Percentiles rank a stretch among this genome's conserved stretches.
Conservation (phyloP, 2,888 invertebrate genomes). For the Tinea trinotella region DNA sequence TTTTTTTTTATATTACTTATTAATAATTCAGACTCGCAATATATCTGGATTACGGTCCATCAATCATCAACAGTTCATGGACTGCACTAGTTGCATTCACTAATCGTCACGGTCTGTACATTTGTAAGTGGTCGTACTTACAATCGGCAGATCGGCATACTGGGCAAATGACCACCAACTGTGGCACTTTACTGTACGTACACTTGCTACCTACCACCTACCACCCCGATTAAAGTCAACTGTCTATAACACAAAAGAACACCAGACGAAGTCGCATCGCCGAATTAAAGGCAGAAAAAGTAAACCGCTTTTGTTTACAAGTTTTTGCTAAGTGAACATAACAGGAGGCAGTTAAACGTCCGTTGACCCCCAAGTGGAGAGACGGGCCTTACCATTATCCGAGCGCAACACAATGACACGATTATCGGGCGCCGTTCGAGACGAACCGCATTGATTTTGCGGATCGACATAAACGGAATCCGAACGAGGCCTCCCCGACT, state of each 20-base stretch:
- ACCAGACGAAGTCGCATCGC: neutral
- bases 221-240: too few species aligned
- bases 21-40: too few species aligned
- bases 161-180: too few species aligned
- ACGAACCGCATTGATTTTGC: constrained; percentile 63
- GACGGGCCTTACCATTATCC: constrained; percentile 48
- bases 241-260: neutral
- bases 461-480: constrained; percentile 60
- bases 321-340: constrained; percentile 13
- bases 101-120: too few species aligned
- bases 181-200: too few species aligned
- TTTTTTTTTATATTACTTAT: too few species aligned
- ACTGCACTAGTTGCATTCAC: too few species aligned
- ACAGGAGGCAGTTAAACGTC: constrained; percentile 37
- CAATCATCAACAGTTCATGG: too few species aligned
- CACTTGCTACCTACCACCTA: too few species aligned
- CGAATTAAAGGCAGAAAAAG: neutral
- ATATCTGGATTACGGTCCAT: too few species aligned
- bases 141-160: too few species aligned
- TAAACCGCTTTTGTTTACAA: constrained; percentile 17
- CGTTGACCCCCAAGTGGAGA: constrained; percentile 42
- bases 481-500: constrained; percentile 55
- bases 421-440: constrained; percentile 53
- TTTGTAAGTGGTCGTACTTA: too few species aligned
- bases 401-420: constrained; percentile 57